A percentile compares a stretch with the other conserved stretches of the same genome.
Evolutionary conservation across 92 coral and sea anemone species (phyloP).

Genomic region (Umimayanthus kanabou): DNA sequence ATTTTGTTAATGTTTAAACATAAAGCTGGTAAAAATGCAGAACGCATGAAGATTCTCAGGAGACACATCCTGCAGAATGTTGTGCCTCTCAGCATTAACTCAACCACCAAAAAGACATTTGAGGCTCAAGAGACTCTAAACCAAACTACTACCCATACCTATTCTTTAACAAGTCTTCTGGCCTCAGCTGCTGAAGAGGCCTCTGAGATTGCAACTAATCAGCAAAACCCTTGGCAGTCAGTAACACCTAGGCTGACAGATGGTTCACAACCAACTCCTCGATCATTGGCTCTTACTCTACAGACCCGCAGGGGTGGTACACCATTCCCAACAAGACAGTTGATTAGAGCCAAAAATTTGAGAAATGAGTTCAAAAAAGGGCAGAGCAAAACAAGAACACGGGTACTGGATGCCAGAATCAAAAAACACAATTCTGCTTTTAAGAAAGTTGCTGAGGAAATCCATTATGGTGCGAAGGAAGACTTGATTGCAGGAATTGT

Average conservation of each 20-base stretch:
- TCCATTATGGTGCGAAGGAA: conserved; percentile 32
- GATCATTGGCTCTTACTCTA: not conserved
- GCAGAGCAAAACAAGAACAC: not conserved
- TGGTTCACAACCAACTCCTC: not conserved
- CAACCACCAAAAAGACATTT: not conserved
- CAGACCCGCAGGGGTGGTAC: not conserved
- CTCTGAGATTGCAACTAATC: not conserved
- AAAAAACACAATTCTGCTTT: conserved; percentile 6
- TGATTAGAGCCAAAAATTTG: not conserved
- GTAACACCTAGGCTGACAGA: not conserved
- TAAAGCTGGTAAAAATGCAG: conserved; percentile 13
- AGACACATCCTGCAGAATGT: conserved; percentile 1
- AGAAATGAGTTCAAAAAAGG: not conserved
- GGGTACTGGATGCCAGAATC: not conserved
- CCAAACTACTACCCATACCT: not conserved
- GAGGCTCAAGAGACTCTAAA: conserved; percentile 3
- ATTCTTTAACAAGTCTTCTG: not conserved
- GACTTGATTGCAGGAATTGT: conserved; percentile 30
- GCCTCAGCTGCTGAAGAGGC: not conserved
- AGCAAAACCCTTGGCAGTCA: not conserved
- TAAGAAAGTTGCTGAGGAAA: conserved; percentile 1
- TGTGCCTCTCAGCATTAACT: conserved; percentile 3
- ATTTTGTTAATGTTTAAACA: not conserved
- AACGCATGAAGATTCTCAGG: not conserved
- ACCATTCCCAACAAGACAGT: conserved; percentile 5